Evolutionary conservation across 2,113 vertebrate species (phyloP), one percentile per base, ranked within the genome.

Genomic region (Anthoscopus minutus): DNA sequence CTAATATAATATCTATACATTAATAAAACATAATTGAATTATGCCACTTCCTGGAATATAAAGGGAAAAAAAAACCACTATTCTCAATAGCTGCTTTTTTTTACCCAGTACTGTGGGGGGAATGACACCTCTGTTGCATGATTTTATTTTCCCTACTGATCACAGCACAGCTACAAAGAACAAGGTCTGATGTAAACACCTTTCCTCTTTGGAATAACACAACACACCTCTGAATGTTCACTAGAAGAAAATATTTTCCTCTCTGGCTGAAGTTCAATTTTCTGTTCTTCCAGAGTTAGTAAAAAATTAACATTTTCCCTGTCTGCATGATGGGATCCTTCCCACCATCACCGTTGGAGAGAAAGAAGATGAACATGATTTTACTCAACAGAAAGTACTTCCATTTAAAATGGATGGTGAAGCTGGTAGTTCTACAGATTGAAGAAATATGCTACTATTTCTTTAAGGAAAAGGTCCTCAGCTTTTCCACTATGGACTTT

Each of bases 61-160:
- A 16, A 11, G 51, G 17, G 6, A 3, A 1, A 11, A 48, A 76
- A 48, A 42, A 28, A 13, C 0, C 4, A 18, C 22, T 64, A 5
- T 61, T 78, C 17, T 57, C 31, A 61, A 24, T 16, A 56, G 9
- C 17, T 61, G 6, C 7, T 44, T 77, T 19, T 79, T 76, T 80
- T 40, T 18, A 19, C 10, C 31, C 19, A 14, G 16, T 66, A 6
- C 7, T 66, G 4, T 48, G n/a, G 13, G 19, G 31, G 38, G 44
- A 88, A 54, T 42, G 30, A 47, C 11, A 54, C 11, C 3, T 62
- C 23, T 60, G 7, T 40, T 79, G 9, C 9, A 6, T 45, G 38
- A 37, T 82, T 86, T 74, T 82, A 11, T 71, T 92, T 70, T 67
- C 20, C 12, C 23, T 42, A 1, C 28, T 57, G 25, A 58, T 16